Conservation (phyloP, 2,797 vertebrate genomes). For the Cetoscarus ocellatus region DNA sequence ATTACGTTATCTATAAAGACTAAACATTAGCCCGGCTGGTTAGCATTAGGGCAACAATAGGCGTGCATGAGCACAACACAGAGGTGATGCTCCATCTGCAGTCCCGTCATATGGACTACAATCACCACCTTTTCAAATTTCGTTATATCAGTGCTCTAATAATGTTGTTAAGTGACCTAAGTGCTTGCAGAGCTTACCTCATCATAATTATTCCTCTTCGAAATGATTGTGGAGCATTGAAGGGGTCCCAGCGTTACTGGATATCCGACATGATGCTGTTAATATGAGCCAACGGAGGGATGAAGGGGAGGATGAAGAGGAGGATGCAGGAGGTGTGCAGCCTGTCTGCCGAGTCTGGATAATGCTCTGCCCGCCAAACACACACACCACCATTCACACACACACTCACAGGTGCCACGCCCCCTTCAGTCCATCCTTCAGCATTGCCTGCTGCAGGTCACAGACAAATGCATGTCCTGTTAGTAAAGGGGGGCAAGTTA, state of each 20-base stretch:
- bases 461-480: neutral
- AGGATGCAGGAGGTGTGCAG: constrained; percentile 27
- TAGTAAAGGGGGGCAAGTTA: no score
- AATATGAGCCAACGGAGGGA: constrained; percentile 1
- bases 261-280: constrained; percentile 20
- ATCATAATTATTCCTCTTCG: constrained; percentile 70
- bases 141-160: no score
- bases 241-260: constrained; percentile 3
- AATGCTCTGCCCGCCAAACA: constrained; percentile 39
- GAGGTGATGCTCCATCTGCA: constrained; percentile 30
- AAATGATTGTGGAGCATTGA: constrained; percentile 35
- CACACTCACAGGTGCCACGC: constrained; percentile 19
- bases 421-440: constrained; percentile 36
- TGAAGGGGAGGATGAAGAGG: constrained; percentile 17
- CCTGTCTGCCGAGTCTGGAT: constrained; percentile 33
- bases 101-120: no score
- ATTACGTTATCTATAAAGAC: neutral
- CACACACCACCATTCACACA: neutral
- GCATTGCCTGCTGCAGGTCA: neutral
- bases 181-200: constrained; percentile 88
- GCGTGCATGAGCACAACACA: neutral
- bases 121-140: no score
- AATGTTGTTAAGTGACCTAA: constrained; percentile 28
- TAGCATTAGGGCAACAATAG: constrained; percentile 54
- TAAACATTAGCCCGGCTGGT: constrained; percentile 10